phyloP scores from a whole-genome alignment of 2,888 invertebrate genomes.

The Microchrysa polita region DNA sequence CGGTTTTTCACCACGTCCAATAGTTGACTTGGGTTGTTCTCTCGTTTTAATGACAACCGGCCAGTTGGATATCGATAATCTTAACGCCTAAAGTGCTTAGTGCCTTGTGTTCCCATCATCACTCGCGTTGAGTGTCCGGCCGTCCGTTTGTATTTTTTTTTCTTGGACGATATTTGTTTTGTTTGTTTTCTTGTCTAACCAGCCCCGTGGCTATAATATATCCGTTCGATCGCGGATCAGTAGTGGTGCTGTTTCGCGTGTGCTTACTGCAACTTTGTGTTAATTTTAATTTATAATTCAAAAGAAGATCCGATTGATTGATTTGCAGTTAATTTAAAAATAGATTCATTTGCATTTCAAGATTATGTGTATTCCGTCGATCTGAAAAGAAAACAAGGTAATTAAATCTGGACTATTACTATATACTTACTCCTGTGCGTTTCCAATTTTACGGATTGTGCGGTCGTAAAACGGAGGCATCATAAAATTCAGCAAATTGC shows the following conservation, averaged over 20 bases:
- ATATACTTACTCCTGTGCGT: neutral
- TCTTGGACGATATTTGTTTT: neutral
- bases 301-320: conserved; percentile 32
- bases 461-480: too few species aligned
- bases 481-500: neutral
- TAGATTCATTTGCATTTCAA: conserved; percentile 10
- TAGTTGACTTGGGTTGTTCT: conserved; percentile 15
- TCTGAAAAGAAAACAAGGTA: conserved; percentile 20
- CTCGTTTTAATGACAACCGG: conserved; percentile 1
- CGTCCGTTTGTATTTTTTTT: too few species aligned
- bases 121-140: neutral
- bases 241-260: neutral
- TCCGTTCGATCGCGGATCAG: neutral
- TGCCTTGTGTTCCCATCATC: conserved; percentile 16
- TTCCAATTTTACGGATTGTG: too few species aligned
- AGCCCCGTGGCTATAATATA: neutral
- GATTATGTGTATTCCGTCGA: conserved; percentile 9
- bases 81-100: conserved; percentile 32
- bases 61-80: conserved; percentile 32
- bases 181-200: conserved; percentile 25
- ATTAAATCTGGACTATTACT: neutral
- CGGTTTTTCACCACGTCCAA: conserved; percentile 17
- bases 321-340: conserved; percentile 35
- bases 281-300: neutral
- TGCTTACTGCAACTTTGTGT: conserved; percentile 19